A percentile compares a stretch with the other conserved stretches of the same genome.
Evolutionary conservation across 2,888 invertebrate species (phyloP).

Genomic region (Ligdia adustata): DNA sequence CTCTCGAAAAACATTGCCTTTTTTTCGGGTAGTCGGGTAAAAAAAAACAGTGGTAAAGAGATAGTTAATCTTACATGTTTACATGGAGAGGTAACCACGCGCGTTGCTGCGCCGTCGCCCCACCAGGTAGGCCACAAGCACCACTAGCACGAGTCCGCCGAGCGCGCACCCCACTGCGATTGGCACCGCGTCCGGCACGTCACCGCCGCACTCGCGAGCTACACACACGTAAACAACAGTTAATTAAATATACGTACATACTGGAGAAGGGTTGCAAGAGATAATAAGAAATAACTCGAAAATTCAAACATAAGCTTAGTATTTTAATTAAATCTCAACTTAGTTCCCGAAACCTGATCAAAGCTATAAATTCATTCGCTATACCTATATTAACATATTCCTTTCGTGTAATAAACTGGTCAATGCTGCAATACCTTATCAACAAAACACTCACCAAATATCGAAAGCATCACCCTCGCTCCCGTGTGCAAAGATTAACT

Average conservation of each 20-base stretch:
- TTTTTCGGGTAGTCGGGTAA: too few species aligned
- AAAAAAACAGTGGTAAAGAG: too few species aligned
- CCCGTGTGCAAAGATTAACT: neutral
- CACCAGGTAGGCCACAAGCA: slow-evolving; percentile 96
- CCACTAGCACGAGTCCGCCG: slow-evolving; percentile 94
- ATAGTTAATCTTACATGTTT: too few species aligned
- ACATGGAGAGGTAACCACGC: slow-evolving; percentile 95
- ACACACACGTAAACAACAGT: slow-evolving; percentile 22
- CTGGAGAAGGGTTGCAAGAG: too few species aligned
- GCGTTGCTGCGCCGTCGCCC: slow-evolving; percentile 94
- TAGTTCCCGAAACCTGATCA: too few species aligned
- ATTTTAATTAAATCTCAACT: too few species aligned
- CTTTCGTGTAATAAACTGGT: neutral
- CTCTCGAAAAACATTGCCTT: too few species aligned
- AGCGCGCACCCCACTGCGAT: slow-evolving; percentile 98
- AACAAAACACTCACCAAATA: neutral
- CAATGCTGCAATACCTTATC: neutral
- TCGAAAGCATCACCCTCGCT: neutral
- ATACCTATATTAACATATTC: neutral
- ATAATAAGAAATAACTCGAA: too few species aligned
- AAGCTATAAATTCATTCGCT: neutral
- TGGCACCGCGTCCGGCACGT: slow-evolving; percentile 95
- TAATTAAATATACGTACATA: neutral
- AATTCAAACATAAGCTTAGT: too few species aligned
- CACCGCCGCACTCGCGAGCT: slow-evolving; percentile 90